Base-by-base conservation (phyloP, 2,888 invertebrate species). In the Tipula vernalis region DNA sequence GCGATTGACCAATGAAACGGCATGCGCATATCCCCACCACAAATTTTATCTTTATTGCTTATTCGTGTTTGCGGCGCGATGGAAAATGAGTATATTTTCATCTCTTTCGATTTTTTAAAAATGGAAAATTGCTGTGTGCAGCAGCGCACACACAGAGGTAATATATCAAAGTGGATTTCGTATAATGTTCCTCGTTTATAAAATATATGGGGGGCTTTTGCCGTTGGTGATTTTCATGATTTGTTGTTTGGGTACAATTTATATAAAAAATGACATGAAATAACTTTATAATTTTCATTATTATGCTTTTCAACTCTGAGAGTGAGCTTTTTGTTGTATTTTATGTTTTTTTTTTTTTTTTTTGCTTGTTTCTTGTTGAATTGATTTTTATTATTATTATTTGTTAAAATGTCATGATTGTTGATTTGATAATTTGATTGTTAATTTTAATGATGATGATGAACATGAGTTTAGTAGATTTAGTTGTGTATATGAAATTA, bases 1-100 rank as follows among this genome's bases (percentile, higher is more conserved):
- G 39, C 5, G 5, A 42, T 42, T 42, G 89, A 87, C 91, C 91
- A 91, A 91, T 91, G 91, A 90, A 88, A 90, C 90, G 89, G 89
- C 91, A 91, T 91, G 91, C 91, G 91, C 91, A 83, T 36, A 85
- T 86, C 86, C 87, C 88, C 87, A 57, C 41, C 51, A 86, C 39
- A 36, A 39, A 71, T 71, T 71, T 71, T 71, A 71, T 71, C 8
- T 0, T 71, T 71, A 71, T 71, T 71, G 71, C 71, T 71, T 71
- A 28, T 71, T 71, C 28, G 3, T 71, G 2, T 12, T 28, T 28
- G 10, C 28, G 71, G 12, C 28, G 71, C 28, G 71, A 71, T 28
- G 28, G 71, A 28, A 71, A 71, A 71, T 71, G 71, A 71, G 71
- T 71, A 8, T 71, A 71, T 18, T 71, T 71, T 13, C 28, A 12